These are phyloP conservation scores for Neodiprion lecontei DNA, from an alignment of 1,140 invertebrate genomes.

Conservation along the genomic window DNA sequence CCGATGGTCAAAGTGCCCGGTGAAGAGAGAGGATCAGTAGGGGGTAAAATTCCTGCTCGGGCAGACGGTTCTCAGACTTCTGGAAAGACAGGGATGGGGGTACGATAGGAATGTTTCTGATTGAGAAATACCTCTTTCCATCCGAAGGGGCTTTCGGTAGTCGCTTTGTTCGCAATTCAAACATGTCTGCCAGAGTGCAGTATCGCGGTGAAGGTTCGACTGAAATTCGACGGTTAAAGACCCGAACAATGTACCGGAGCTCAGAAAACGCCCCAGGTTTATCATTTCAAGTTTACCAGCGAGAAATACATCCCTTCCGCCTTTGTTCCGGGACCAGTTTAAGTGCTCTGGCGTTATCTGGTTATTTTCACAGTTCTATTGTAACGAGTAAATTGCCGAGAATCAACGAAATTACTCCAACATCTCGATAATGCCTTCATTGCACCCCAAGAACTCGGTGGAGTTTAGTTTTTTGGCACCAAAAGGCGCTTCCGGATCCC, in stretches of 20 bases:
- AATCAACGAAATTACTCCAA: background rate
- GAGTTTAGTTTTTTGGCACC: background rate
- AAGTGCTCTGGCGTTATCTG: background rate
- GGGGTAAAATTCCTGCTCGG: slow-evolving; percentile 27
- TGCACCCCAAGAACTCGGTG: background rate
- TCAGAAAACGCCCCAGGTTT: background rate
- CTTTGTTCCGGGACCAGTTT: background rate
- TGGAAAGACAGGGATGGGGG: slow-evolving; percentile 30
- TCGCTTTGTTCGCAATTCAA: background rate
- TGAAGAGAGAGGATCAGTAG: slow-evolving; percentile 34
- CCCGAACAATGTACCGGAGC: background rate
- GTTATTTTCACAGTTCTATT: background rate
- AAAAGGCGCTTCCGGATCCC: background rate
- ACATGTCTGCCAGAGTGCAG: background rate
- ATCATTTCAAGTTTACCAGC: background rate
- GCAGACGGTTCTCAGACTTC: slow-evolving; percentile 31
- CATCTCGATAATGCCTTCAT: slow-evolving; percentile 4
- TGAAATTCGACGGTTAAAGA: background rate
- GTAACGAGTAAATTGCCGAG: background rate
- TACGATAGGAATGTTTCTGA: slow-evolving; percentile 6
- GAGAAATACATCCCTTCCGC: background rate
- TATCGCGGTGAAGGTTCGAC: background rate
- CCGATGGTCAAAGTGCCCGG: slow-evolving; percentile 9
- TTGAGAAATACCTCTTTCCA: slow-evolving; percentile 17
- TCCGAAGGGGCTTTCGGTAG: background rate